phyloP scores from a whole-genome alignment of 2,888 invertebrate genomes.

The Acronicta leporina region DNA sequence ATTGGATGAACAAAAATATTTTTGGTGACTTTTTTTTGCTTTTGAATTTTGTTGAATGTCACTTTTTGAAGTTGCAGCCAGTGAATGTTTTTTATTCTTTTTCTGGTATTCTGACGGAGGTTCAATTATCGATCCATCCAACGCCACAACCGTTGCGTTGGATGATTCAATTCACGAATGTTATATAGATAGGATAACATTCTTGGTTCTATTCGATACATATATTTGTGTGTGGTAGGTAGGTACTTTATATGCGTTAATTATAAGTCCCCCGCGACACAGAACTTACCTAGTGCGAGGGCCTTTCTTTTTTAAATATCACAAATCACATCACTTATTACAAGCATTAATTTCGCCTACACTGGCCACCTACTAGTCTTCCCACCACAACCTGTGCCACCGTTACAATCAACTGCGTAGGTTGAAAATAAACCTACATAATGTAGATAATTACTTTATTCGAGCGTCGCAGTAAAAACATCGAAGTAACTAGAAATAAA shows the following conservation, averaged over 20 bases:
- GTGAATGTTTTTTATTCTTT: slow-evolving; percentile 1
- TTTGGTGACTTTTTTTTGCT: slow-evolving; percentile 33
- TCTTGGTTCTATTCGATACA: too few species aligned
- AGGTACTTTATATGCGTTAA: too few species aligned
- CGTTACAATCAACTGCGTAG: slow-evolving; percentile 31
- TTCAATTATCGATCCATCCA: too few species aligned
- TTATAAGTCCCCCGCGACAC: too few species aligned
- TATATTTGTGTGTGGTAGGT: too few species aligned
- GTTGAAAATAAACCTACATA: slow-evolving; percentile 40
- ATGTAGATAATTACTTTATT: slow-evolving; percentile 44
- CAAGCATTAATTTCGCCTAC: slow-evolving; percentile 42
- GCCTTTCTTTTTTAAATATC: slow-evolving; percentile 2
- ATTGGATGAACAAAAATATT: slow-evolving; percentile 29
- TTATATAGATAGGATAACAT: too few species aligned
- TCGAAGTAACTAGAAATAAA: slow-evolving; percentile 36
- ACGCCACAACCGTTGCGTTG: too few species aligned
- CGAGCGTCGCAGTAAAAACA: slow-evolving; percentile 35
- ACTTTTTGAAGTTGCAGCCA: slow-evolving; percentile 36
- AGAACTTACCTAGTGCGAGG: too few species aligned
- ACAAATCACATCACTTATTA: slow-evolving; percentile 30
- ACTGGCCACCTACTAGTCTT: slow-evolving; percentile 26
- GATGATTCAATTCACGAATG: too few species aligned
- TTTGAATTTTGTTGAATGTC: slow-evolving; percentile 42
- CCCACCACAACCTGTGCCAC: slow-evolving; percentile 18
- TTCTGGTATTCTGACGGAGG: slow-evolving; percentile 8